Evolutionary conservation across 2,113 vertebrate species (phyloP).

Genomic region (Poicephalus gulielmi): DNA sequence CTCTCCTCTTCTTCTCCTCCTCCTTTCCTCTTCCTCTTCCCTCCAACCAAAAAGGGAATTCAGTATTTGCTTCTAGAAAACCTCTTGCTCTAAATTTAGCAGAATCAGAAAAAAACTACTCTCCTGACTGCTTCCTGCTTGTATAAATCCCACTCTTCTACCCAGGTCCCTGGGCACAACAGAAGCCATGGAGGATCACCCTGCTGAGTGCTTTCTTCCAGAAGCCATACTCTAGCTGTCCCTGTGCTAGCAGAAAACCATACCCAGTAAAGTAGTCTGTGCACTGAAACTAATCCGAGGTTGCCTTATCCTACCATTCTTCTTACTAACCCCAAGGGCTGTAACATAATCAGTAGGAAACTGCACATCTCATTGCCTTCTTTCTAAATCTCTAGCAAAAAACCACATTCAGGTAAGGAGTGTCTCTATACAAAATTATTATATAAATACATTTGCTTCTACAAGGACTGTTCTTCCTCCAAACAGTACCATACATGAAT

Average conservation of each 20-base stretch:
- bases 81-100: background rate
- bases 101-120: background rate
- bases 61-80: background rate
- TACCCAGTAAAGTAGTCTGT: background rate
- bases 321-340: background rate
- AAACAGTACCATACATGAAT: background rate
- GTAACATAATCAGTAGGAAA: background rate
- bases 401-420: background rate
- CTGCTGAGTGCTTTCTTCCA: background rate
- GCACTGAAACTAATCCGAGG: background rate
- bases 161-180: background rate
- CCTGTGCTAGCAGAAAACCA: background rate
- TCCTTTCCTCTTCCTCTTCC: background rate
- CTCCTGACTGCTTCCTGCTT: background rate
- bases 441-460: background rate
- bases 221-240: background rate
- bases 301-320: background rate
- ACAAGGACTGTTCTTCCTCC: background rate
- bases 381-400: background rate
- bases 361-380: background rate
- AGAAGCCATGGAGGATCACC: background rate
- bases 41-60: background rate
- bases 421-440: background rate
- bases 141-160: background rate
- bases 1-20: background rate